phyloP scores from a whole-genome alignment of 2,113 vertebrate species.

The Hippolais icterina region DNA sequence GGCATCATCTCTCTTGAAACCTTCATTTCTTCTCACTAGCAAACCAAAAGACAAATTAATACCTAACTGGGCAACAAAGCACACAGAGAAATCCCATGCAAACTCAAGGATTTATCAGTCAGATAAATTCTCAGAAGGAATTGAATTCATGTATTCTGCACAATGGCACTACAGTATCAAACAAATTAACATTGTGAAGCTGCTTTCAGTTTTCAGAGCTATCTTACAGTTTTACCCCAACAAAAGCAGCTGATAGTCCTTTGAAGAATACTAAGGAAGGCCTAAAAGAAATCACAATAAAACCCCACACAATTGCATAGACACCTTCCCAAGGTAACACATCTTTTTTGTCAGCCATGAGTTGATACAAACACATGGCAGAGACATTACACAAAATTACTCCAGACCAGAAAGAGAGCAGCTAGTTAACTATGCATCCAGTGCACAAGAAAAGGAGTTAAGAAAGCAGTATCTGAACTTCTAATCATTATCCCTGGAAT shows the following conservation, averaged over 20 bases:
- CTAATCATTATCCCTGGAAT: not conserved
- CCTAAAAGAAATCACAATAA: not conserved
- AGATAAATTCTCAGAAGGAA: not conserved
- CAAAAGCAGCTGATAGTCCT: not conserved
- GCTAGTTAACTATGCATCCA: not conserved
- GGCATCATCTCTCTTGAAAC: conserved; percentile 74
- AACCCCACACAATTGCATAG: not conserved
- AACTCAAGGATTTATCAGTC: not conserved
- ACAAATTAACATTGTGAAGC: not conserved
- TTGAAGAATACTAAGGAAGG: not conserved
- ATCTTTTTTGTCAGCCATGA: not conserved
- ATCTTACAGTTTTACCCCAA: not conserved
- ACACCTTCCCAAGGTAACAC: not conserved
- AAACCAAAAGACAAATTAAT: conserved; percentile 34
- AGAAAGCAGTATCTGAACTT: not conserved
- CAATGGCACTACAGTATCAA: not conserved
- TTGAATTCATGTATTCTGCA: not conserved
- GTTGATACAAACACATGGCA: not conserved
- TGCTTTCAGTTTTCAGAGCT: conserved; percentile 8
- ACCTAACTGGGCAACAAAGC: not conserved
- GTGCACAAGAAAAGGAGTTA: not conserved
- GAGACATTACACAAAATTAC: not conserved
- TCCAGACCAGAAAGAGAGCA: not conserved
- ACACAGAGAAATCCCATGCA: not conserved
- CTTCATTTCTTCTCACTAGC: conserved; percentile 75